These are phyloP conservation scores for Drosophila prostipennis DNA, from an alignment of 2,888 invertebrate genomes.

Conservation along the genomic window DNA sequence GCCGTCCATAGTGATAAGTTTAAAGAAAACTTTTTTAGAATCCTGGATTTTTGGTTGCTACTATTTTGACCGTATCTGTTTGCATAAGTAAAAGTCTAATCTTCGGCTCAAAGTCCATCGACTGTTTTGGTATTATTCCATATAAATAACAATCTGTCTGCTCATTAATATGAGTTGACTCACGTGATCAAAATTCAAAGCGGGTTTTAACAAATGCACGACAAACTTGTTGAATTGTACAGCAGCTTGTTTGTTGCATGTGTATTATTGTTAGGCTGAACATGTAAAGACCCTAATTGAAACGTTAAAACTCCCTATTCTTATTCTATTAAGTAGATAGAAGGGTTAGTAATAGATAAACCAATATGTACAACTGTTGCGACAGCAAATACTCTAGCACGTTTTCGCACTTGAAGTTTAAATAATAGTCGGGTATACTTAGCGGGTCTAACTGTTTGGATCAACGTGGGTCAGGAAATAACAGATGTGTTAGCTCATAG, in stretches of 20 bases:
- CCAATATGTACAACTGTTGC: constrained; percentile 22
- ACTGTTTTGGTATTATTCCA: constrained; percentile 29
- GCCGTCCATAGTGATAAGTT: no score
- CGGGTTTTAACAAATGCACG: constrained; percentile 28
- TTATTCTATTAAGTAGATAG: constrained; percentile 10
- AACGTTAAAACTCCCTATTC: constrained; percentile 10
- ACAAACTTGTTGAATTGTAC: constrained; percentile 28
- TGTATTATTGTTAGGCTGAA: background rate
- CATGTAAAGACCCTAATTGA: constrained; percentile 17
- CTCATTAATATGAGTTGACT: constrained; percentile 34
- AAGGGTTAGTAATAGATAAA: constrained; percentile 12
- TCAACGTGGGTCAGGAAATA: background rate
- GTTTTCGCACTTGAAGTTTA: constrained; percentile 15
- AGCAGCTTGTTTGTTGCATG: background rate
- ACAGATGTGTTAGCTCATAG: background rate
- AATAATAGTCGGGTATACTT: background rate
- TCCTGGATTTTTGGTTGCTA: background rate
- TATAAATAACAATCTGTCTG: constrained; percentile 29
- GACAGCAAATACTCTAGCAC: constrained; percentile 2
- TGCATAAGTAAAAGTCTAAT: constrained; percentile 19
- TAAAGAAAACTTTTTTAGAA: background rate
- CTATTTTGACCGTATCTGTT: constrained; percentile 8
- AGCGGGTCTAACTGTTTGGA: background rate
- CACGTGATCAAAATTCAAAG: constrained; percentile 48
- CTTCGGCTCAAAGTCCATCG: constrained; percentile 32